phyloP scores from a whole-genome alignment of 2,888 invertebrate genomes.

The Heliconius ismenius region DNA sequence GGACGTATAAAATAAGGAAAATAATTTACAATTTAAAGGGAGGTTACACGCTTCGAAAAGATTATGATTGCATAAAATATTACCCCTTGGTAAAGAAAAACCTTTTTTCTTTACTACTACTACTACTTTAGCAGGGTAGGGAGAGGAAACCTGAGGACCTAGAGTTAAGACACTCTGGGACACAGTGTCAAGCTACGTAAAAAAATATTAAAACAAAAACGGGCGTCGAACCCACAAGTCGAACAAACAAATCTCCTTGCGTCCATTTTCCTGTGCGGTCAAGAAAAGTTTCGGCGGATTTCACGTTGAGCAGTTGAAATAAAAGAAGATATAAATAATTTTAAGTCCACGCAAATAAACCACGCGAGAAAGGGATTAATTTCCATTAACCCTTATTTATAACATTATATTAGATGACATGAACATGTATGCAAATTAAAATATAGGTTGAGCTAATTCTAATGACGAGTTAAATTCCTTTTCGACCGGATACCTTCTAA shows the following conservation, averaged over 20 bases:
- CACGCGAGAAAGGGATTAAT: neutral
- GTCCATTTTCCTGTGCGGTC: too few relatives aligned
- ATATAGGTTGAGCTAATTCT: conserved; percentile 35
- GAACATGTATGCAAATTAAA: conserved; percentile 31
- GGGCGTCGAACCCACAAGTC: too few relatives aligned
- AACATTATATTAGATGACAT: conserved; percentile 5
- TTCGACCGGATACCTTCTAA: conserved; percentile 36
- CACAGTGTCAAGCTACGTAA: too few relatives aligned
- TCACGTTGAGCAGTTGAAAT: too few relatives aligned
- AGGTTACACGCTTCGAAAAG: conserved; percentile 7
- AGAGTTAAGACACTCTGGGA: too few relatives aligned
- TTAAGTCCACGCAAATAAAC: neutral
- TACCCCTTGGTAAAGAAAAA: neutral
- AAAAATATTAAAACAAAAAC: too few relatives aligned
- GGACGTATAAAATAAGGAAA: conserved; percentile 7
- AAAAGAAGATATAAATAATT: too few relatives aligned
- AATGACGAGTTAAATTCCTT: conserved; percentile 41
- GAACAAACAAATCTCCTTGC: too few relatives aligned
- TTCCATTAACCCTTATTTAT: neutral
- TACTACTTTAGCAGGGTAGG: too few relatives aligned
- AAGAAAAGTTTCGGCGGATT: too few relatives aligned
- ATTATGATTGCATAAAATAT: neutral
- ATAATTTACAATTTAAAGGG: conserved; percentile 14
- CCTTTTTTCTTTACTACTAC: neutral
- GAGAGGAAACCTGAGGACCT: too few relatives aligned